A percentile compares a stretch with the other conserved stretches of the same genome.
These are phyloP conservation scores for Abramis brama DNA, from an alignment of 2,113 vertebrate species.

Conservation along the genomic window DNA sequence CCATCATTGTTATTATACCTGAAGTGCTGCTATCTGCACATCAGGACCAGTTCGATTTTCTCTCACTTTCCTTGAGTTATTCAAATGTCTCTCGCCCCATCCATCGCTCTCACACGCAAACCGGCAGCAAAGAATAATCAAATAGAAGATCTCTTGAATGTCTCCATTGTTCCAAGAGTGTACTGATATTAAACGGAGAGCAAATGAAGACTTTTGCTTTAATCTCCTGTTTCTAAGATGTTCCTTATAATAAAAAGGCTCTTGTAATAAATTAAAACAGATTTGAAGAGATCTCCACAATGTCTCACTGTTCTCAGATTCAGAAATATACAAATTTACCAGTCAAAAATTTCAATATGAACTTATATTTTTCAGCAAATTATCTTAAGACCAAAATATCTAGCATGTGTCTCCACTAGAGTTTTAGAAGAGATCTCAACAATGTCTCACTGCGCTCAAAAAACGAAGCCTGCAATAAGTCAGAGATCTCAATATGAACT, in stretches of 20 bases:
- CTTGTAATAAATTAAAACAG: background rate
- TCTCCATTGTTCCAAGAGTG: background rate
- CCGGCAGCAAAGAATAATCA: background rate
- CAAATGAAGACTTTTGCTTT: background rate
- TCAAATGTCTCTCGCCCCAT: no score
- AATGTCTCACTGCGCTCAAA: background rate
- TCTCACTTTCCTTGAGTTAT: no score
- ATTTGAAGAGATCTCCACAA: background rate
- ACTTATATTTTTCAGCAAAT: no score
- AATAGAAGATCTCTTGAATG: background rate
- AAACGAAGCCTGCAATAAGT: background rate
- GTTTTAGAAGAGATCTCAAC: background rate
- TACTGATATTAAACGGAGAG: background rate
- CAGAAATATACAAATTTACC: background rate
- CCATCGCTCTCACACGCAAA: background rate
- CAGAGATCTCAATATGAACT: background rate
- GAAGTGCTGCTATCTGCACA: background rate
- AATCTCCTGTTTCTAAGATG: background rate
- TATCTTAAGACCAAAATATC: background rate
- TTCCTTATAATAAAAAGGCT: background rate
- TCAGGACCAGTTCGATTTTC: background rate
- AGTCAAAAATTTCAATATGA: no score
- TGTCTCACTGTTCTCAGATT: background rate
- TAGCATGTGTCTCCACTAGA: background rate
- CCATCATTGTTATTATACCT: background rate